These are phyloP conservation scores for Drosophila phalerata DNA, from an alignment of 2,888 invertebrate species.

Conservation along the genomic window DNA sequence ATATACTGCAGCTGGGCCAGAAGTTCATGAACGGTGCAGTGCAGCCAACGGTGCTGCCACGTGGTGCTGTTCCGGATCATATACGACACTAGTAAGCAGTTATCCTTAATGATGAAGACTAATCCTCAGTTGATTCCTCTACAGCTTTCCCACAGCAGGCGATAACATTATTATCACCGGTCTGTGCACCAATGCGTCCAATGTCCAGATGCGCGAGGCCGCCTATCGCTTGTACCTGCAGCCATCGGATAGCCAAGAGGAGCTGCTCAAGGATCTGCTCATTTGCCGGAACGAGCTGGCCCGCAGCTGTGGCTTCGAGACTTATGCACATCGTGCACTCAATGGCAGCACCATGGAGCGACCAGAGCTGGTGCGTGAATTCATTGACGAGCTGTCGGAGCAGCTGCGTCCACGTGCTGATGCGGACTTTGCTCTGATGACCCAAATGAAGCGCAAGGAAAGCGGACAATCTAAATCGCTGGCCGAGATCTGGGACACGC, in stretches of 20 bases:
- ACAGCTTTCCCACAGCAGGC: slow-evolving; percentile 88
- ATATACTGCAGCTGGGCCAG: slow-evolving; percentile 93
- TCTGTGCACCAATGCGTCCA: slow-evolving; percentile 93
- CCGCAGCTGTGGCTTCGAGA: slow-evolving; percentile 93
- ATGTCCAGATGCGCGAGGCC: slow-evolving; percentile 92
- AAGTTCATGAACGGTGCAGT: slow-evolving; percentile 92
- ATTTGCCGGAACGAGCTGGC: slow-evolving; percentile 92
- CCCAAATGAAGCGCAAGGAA: slow-evolving; percentile 88
- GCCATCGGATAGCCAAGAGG: slow-evolving; percentile 92
- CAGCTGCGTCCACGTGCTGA: slow-evolving; percentile 90
- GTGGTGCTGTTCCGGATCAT: slow-evolving; percentile 89
- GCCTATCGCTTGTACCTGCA: slow-evolving; percentile 94
- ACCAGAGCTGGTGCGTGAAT: slow-evolving; percentile 92
- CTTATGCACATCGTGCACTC: slow-evolving; percentile 95
- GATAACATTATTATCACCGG: slow-evolving; percentile 92
- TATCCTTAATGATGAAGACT: background rate
- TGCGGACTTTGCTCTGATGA: slow-evolving; percentile 92
- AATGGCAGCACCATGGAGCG: slow-evolving; percentile 94
- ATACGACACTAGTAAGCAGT: slow-evolving; percentile 90
- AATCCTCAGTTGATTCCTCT: background rate
- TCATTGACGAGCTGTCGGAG: slow-evolving; percentile 91
- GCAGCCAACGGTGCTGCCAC: slow-evolving; percentile 89
- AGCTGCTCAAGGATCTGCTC: slow-evolving; percentile 90
- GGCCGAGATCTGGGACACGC: slow-evolving; percentile 93
- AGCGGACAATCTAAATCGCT: slow-evolving; percentile 70